Percentiles rank a stretch among this genome's conserved stretches.
phyloP scores from a whole-genome alignment of 2,797 vertebrate genomes.

The Scolopax rusticola region DNA sequence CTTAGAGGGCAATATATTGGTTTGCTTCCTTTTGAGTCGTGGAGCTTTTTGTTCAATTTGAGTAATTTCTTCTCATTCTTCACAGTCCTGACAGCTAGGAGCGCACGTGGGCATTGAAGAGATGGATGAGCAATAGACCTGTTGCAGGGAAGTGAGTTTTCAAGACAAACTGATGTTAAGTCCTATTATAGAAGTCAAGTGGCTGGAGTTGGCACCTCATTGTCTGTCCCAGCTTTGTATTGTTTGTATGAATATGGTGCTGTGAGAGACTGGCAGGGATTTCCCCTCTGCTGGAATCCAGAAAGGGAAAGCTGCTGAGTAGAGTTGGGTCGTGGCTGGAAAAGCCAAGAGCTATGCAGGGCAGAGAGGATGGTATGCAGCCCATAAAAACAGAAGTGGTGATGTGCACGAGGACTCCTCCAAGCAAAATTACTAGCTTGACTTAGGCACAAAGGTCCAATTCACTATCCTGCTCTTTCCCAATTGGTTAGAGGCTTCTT shows the following conservation, averaged over 20 bases:
- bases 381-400: background rate
- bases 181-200: constrained; percentile 37
- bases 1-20: background rate
- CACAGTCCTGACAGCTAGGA: background rate
- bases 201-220: background rate
- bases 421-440: background rate
- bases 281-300: constrained; percentile 8
- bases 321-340: background rate
- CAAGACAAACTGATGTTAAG: background rate
- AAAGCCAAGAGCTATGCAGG: background rate
- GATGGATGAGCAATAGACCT: background rate
- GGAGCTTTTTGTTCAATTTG: background rate
- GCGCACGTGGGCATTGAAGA: background rate
- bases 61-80: background rate
- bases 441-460: background rate
- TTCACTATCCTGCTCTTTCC: background rate
- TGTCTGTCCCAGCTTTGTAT: background rate
- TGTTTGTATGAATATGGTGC: constrained; percentile 43
- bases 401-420: background rate
- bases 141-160: background rate
- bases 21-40: background rate
- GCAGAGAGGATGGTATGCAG: background rate
- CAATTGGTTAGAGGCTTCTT: background rate
- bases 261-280: background rate
- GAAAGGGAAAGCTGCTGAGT: background rate